Percentiles rank a stretch among this genome's conserved stretches.
Evolutionary conservation across 2,888 invertebrate genomes (phyloP).

Genomic region (Margaritifera margaritifera): DNA sequence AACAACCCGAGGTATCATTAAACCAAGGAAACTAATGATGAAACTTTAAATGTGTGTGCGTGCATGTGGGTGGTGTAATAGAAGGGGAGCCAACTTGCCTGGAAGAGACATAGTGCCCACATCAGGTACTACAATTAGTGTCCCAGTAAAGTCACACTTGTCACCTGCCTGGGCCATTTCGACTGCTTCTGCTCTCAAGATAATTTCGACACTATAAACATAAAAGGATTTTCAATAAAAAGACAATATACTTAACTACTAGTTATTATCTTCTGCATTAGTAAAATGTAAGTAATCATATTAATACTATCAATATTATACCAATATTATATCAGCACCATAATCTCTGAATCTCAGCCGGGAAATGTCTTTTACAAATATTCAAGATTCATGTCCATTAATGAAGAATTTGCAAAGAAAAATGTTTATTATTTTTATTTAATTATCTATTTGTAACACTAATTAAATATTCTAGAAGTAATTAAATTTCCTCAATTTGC

Average conservation of each 20-base stretch:
- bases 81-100: constrained; percentile 71
- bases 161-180: constrained; percentile 94
- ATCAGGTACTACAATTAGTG: constrained; percentile 97
- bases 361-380: too few relatives aligned
- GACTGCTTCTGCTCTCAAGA: constrained; percentile 95
- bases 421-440: too few relatives aligned
- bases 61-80: neutral
- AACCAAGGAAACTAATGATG: too few relatives aligned
- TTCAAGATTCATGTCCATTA: too few relatives aligned
- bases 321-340: too few relatives aligned
- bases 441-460: too few relatives aligned
- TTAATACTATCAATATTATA: neutral
- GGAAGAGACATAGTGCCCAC: constrained; percentile 89
- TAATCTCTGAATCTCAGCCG: too few relatives aligned
- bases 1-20: too few relatives aligned
- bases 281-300: neutral
- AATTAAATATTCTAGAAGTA: too few relatives aligned
- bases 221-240: neutral
- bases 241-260: neutral
- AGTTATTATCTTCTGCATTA: constrained; percentile 78
- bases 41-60: too few relatives aligned
- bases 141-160: constrained; percentile 93
- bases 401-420: too few relatives aligned
- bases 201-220: constrained; percentile 84
- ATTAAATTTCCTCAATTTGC: too few relatives aligned